These are phyloP conservation scores for Zaprionus nigranus DNA, from an alignment of 1,140 invertebrate genomes.

Conservation along the genomic window DNA sequence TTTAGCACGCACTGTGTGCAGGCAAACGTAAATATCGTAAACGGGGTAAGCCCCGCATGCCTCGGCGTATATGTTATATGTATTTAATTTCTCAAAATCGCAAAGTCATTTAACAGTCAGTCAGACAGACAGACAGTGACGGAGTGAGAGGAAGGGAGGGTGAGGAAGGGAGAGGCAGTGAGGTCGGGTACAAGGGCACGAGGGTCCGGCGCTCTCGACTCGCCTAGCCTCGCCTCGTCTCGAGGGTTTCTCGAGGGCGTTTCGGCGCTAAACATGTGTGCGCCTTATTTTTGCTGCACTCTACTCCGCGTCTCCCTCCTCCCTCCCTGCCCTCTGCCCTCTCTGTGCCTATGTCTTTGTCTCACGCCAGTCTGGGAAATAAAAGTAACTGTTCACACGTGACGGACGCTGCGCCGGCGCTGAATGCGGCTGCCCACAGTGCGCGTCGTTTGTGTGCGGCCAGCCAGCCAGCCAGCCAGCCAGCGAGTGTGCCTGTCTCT, in stretches of 20 bases:
- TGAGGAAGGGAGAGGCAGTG: background rate
- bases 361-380: slow-evolving; percentile 36
- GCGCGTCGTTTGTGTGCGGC: slow-evolving; percentile 42
- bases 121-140: background rate
- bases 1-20: slow-evolving; percentile 36
- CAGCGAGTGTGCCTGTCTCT: slow-evolving; percentile 1
- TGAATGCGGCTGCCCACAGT: slow-evolving; percentile 23
- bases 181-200: background rate
- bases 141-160: background rate
- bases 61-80: slow-evolving; percentile 14
- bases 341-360: background rate
- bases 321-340: too few species aligned
- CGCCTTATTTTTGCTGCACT: slow-evolving; percentile 52
- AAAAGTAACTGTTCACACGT: slow-evolving; percentile 69
- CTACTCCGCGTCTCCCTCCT: background rate
- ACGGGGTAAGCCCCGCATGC: slow-evolving; percentile 14
- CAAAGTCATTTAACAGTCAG: slow-evolving; percentile 63
- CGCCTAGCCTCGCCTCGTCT: background rate
- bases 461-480: slow-evolving; percentile 18
- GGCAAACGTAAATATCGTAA: slow-evolving; percentile 23
- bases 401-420: slow-evolving; percentile 61
- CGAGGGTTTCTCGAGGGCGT: slow-evolving; percentile 58
- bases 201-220: background rate
- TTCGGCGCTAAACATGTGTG: slow-evolving; percentile 81
- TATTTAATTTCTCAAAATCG: slow-evolving; percentile 49